phyloP scores from a whole-genome alignment of 2,888 invertebrate genomes.

The Mesochorus sp. region DNA sequence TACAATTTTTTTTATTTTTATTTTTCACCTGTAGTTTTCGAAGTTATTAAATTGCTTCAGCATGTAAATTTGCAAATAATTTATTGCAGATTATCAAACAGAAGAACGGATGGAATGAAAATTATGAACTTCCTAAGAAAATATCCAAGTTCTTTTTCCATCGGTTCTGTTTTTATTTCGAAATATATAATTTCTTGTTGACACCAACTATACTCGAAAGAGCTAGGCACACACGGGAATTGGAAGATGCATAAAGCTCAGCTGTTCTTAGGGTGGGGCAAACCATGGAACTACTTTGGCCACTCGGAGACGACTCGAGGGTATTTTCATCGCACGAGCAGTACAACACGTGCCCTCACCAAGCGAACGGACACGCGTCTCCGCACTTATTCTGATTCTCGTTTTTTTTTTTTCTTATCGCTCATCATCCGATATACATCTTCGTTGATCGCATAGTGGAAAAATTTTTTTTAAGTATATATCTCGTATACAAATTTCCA shows the following conservation, averaged over 20 bases:
- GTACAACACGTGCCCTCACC: constrained; percentile 77
- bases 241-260: constrained; percentile 62
- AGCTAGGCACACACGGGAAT: constrained; percentile 29
- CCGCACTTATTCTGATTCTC: constrained; percentile 22
- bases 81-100: no score
- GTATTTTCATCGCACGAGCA: constrained; percentile 78
- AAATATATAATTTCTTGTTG: constrained; percentile 1
- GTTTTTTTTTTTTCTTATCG: constrained; percentile 33
- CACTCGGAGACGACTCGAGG: constrained; percentile 72
- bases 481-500: neutral
- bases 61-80: neutral
- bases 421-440: constrained; percentile 4
- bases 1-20: no score
- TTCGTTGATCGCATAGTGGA: neutral
- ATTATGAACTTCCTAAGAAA: constrained; percentile 44
- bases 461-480: no score
- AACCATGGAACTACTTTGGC: constrained; percentile 70
- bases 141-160: constrained; percentile 34
- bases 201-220: constrained; percentile 20
- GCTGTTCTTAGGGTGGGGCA: constrained; percentile 73
- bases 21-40: no score
- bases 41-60: neutral
- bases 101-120: neutral
- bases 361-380: constrained; percentile 69
- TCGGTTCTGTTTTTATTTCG: neutral